Conservation (phyloP, 2,113 vertebrate genomes). For the Tapirus terrestris region DNA sequence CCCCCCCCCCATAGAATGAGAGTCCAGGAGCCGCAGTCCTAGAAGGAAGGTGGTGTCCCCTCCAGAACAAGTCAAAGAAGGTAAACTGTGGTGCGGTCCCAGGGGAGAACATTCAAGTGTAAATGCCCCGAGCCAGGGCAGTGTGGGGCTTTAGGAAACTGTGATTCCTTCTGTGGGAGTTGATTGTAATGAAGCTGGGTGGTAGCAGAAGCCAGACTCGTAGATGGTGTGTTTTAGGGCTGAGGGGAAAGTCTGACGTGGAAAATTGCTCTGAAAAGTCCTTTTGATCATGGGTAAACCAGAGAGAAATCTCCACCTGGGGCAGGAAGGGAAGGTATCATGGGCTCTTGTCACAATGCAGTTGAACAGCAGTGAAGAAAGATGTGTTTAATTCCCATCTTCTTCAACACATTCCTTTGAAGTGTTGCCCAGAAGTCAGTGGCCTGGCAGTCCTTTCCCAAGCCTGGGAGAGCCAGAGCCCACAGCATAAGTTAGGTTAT, state of each 20-base stretch:
- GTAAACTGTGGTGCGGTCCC: accelerated
- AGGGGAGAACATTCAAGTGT: background rate
- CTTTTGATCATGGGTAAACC: background rate
- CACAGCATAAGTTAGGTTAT: background rate
- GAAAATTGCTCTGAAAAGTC: background rate
- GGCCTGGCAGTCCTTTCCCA: background rate
- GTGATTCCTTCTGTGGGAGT: background rate
- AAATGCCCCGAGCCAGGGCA: background rate
- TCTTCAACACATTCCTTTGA: background rate
- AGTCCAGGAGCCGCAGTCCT: background rate
- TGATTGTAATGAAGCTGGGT: background rate
- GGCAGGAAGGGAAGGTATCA: no score
- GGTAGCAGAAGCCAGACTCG: background rate
- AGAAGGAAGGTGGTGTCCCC: background rate
- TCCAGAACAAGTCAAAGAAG: background rate
- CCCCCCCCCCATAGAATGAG: accelerated
- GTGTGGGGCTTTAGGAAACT: background rate
- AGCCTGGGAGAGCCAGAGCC: background rate
- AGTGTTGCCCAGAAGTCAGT: background rate
- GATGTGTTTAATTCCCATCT: no score
- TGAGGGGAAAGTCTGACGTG: background rate
- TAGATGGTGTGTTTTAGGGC: background rate
- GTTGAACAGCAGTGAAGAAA: background rate
- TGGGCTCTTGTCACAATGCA: background rate
- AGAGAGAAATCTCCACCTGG: no score